A percentile compares a stretch with the other conserved stretches of the same genome.
Evolutionary conservation across 2,888 invertebrate genomes (phyloP).

Genomic region (Gastracanthus pulcherrimus): DNA sequence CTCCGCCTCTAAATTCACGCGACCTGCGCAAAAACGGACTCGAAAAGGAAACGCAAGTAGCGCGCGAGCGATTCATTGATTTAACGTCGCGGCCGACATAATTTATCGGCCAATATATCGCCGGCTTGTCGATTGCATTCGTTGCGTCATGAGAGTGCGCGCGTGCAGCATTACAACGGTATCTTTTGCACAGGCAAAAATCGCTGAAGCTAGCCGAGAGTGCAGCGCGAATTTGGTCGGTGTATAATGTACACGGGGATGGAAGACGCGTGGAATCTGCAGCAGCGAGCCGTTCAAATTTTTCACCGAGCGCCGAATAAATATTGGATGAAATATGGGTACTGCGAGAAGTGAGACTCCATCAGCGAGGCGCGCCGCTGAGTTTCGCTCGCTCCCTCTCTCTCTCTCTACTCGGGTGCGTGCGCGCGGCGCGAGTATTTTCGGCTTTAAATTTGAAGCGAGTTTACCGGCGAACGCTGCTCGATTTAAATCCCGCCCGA

Average conservation of each 20-base stretch:
- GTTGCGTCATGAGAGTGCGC: constrained; percentile 72
- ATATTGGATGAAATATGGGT: constrained; percentile 69
- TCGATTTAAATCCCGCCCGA: constrained; percentile 71
- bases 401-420: no score
- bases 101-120: constrained; percentile 74
- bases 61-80: constrained; percentile 71
- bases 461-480: constrained; percentile 62
- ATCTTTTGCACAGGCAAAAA: constrained; percentile 68
- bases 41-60: constrained; percentile 68
- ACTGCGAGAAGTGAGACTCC: constrained; percentile 61
- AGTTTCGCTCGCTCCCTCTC: no score
- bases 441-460: constrained; percentile 71
- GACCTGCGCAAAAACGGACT: constrained; percentile 33
- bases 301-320: constrained; percentile 62
- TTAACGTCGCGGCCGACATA: constrained; percentile 69
- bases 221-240: no score
- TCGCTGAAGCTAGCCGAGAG: constrained; percentile 35
- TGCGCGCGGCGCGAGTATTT: constrained; percentile 67
- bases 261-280: constrained; percentile 21
- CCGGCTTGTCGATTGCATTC: constrained; percentile 74
- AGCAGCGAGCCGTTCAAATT: constrained; percentile 17
- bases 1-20: constrained; percentile 41
- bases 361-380: no score
- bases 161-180: constrained; percentile 72
- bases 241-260: no score